These are phyloP conservation scores for Enteromius treurensis DNA, from an alignment of 2,797 vertebrate species.

Conservation along the genomic window DNA sequence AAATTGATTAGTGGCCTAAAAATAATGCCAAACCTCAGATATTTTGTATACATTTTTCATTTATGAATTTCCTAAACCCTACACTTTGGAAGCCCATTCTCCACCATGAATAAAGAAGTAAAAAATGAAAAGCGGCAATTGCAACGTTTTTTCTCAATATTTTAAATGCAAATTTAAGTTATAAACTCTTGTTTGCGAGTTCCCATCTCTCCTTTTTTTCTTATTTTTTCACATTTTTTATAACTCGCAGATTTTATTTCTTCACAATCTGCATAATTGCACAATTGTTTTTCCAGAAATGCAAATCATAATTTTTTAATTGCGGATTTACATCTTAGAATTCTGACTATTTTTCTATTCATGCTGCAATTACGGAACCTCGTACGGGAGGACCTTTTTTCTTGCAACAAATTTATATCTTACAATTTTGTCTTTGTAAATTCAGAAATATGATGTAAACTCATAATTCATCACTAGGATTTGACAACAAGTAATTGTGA, in stretches of 20 bases:
- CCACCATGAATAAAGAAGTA: background rate
- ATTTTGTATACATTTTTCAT: constrained; percentile 9
- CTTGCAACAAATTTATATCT: background rate
- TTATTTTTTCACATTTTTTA: background rate
- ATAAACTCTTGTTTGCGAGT: background rate
- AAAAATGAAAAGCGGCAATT: background rate
- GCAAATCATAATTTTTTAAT: background rate
- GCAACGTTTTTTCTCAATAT: background rate
- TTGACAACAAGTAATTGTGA: background rate
- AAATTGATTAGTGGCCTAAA: background rate
- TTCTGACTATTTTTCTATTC: background rate
- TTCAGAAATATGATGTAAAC: background rate
- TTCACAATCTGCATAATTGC: too few relatives aligned
- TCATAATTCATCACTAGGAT: background rate
- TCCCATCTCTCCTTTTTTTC: background rate
- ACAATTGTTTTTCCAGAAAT: too few relatives aligned
- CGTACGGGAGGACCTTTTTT: background rate
- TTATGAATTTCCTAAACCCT: background rate
- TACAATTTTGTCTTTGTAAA: background rate
- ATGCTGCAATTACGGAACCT: background rate
- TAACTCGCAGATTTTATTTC: too few relatives aligned
- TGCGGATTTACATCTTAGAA: background rate
- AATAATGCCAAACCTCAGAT: background rate
- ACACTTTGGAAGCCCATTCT: background rate
- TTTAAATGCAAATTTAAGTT: background rate